phyloP scores from a whole-genome alignment of 1,140 invertebrate species.

The Stenopsyche tienmushanensis region DNA sequence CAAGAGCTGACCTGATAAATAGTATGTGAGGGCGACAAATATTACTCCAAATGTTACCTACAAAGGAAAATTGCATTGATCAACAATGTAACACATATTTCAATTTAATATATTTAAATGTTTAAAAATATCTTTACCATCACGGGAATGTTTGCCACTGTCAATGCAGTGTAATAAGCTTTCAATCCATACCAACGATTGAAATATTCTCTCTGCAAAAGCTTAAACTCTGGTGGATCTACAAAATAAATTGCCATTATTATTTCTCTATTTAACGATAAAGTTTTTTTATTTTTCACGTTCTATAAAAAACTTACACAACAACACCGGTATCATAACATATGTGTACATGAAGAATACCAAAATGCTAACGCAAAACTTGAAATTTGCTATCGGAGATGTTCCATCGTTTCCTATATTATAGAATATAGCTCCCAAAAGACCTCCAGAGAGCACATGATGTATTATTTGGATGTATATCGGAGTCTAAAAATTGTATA shows the following conservation, averaged over 20 bases:
- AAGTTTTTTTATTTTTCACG: no score
- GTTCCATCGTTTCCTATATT: conserved; percentile 57
- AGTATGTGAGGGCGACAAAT: conserved; percentile 58
- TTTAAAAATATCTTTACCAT: conserved; percentile 49
- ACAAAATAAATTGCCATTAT: conserved; percentile 44
- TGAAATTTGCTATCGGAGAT: conserved; percentile 58
- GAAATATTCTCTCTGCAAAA: conserved; percentile 71
- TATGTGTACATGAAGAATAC: conserved; percentile 67
- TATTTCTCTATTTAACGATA: background rate
- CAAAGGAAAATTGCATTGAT: conserved; percentile 35
- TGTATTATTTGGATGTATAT: conserved; percentile 59
- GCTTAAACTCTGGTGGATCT: conserved; percentile 70
- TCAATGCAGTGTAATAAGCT: conserved; percentile 71
- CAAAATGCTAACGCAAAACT: conserved; percentile 58
- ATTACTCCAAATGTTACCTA: conserved; percentile 57
- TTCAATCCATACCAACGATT: conserved; percentile 80
- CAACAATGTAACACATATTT: background rate
- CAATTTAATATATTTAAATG: conserved; percentile 1
- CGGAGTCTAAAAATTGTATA: conserved; percentile 46
- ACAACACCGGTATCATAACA: conserved; percentile 59
- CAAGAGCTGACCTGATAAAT: conserved; percentile 59
- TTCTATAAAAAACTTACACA: no score
- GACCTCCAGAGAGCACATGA: conserved; percentile 55
- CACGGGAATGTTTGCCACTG: conserved; percentile 57
- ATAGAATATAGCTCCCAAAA: conserved; percentile 59